Base-by-base conservation (phyloP, 2,888 invertebrate genomes). In the Nemotelus pantherinus region DNA sequence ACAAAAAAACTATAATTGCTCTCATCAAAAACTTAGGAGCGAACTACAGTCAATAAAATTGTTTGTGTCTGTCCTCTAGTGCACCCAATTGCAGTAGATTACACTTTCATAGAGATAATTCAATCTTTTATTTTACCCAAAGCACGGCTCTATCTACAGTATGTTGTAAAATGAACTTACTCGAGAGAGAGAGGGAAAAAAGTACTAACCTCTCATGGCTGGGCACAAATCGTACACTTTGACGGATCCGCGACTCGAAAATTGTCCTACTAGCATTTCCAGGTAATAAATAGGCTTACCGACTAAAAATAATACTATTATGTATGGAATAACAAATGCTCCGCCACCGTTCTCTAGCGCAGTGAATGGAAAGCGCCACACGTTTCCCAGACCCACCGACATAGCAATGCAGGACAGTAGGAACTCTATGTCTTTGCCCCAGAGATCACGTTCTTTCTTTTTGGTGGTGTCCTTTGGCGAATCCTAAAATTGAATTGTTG, bases 231-330 rank as follows among this genome's bases (percentile, higher is more conserved):
- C 93, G 82, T 87, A 89, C 25, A 92, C 90, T 82, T 92, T 92
- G 25, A 92, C 91, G 77, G 92, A 91, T 9, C 93, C 93, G 80
- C 90, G 89, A 80, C 92, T 91, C 45, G 91, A 90, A 84, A 93
- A 94, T 85, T 94, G 94, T 2, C 94, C 94, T 63, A 94, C 86
- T 3, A 91, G 88, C 88, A 93, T 91, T 86, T 94, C 94, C 86
- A 94, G 86, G 83, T 92, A 93, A 83, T 94, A 93, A 82, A 94
- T 88, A 0, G 92, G 92, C 81, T 91, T 89, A 72, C 92, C 92
- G 75, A 93, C 89, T 75, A 93, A 83, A 76, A 91, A 86, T 68
- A 93, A 85, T 7, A 92, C 90, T 78, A 92, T 88, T 70, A 92
- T 85, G 82, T 93, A 87, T 53, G 92, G 92, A 79, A 92, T 91